Evolutionary conservation across 2,113 vertebrate species (phyloP).

Genomic region (Platysternon megacephalum): DNA sequence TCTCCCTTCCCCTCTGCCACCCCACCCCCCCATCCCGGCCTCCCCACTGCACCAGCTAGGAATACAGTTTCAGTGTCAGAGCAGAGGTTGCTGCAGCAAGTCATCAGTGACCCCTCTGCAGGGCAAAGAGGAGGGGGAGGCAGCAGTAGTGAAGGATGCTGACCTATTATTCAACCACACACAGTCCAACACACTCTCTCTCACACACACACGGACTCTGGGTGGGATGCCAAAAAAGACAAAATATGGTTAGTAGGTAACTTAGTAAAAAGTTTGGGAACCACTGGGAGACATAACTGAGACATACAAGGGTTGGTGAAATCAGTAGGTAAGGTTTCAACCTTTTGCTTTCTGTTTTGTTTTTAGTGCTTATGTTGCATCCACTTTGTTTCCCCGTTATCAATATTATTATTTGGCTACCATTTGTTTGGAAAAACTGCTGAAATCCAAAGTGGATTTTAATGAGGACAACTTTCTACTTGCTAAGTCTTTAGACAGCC

Average conservation of each 20-base stretch:
- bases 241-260: not conserved
- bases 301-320: not conserved
- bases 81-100: not conserved
- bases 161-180: not conserved
- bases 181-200: not conserved
- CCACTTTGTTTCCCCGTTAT: not conserved
- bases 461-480: conserved; percentile 21
- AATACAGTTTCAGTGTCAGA: not conserved
- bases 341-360: not conserved
- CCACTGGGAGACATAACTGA: not conserved
- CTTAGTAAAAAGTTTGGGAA: not conserved
- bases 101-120: not conserved
- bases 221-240: not conserved
- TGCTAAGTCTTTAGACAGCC: conserved; percentile 31
- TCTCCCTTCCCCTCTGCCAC: too few species aligned
- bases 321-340: not conserved
- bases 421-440: not conserved
- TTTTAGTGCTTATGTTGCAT: not conserved
- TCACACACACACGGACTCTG: not conserved
- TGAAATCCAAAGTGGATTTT: conserved; percentile 54
- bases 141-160: not conserved
- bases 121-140: not conserved
- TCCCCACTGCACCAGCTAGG: too few species aligned
- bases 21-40: too few species aligned
- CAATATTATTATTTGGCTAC: not conserved